These are phyloP conservation scores for Ceratotherium simum DNA, from an alignment of 2,113 vertebrate genomes.

Conservation along the genomic window DNA sequence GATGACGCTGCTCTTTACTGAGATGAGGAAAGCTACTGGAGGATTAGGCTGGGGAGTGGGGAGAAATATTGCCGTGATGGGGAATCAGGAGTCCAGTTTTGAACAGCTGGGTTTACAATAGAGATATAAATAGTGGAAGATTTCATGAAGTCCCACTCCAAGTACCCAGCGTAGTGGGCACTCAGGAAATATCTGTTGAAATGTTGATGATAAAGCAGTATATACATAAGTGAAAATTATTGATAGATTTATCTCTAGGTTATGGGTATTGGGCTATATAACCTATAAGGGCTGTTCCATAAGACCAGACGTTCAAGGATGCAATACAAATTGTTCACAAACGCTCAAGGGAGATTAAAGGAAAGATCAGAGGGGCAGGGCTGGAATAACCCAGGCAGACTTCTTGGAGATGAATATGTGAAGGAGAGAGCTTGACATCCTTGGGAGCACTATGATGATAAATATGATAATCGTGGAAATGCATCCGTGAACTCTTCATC, in stretches of 20 bases:
- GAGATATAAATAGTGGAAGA: neutral
- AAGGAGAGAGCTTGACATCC: neutral
- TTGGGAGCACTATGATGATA: neutral
- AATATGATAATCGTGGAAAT: accelerated
- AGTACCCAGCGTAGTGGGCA: neutral
- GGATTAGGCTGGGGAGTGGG: no score
- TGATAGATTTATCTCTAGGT: neutral
- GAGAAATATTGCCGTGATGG: no score
- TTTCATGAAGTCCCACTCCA: neutral
- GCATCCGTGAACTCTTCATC: neutral
- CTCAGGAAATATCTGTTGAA: neutral
- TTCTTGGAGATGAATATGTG: neutral
- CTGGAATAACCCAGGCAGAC: neutral
- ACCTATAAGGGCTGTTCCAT: neutral
- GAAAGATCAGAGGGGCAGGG: neutral
- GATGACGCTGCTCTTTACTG: neutral
- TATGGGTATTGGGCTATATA: no score
- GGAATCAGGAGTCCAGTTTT: neutral
- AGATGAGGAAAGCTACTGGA: neutral
- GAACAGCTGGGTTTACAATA: accelerated
- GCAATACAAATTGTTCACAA: neutral
- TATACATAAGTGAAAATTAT: neutral
- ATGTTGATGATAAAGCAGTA: neutral
- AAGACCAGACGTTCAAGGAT: neutral
- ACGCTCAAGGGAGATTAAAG: neutral